Evolutionary conservation across 2,888 invertebrate species (phyloP), one percentile per base, ranked within the genome.

Genomic region (Stenchaetothrips biformis): DNA sequence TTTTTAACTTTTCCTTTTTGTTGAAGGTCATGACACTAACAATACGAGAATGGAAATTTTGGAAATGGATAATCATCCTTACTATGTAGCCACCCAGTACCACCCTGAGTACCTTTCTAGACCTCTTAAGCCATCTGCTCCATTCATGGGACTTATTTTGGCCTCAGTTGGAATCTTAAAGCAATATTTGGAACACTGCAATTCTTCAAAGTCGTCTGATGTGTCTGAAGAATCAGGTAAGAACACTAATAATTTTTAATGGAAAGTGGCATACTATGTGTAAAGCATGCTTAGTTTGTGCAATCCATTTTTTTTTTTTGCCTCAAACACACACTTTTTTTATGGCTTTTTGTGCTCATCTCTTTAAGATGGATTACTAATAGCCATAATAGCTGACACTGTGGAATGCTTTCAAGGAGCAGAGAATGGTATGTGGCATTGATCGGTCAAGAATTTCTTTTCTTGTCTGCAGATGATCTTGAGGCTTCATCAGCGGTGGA

Each of bases 41-140:
- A 91, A 92, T 81, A 90, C 92, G 81, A 90, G 99, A 48, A 99
- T 99, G 98, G 99, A 99, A 88, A 94, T 99, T 53, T 88, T 99
- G 21, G 91, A 92, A 80, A 88, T 98, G 21, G 91, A 92, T 80
- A 90, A 89, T 80, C 99, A 99, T 88, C 95, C 94, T 0, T 99
- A 94, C 87, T 99, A 94, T 86, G 94, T 98, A 7, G 95, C 95
- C 0, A 97, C 97, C 1, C 99, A 99, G 88, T 99, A 94, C 88
- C 99, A 99, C 88, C 99, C 99, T 0, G 99, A 99, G 87, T 99
- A 99, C 86, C 89, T 97, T 82, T 96, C 97, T 0, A 90, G 98
- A 2, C 98, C 98, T 0, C 87, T 97, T 83, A 92, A 92, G 80
- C 97, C 98, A 0, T 98, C 98, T 37, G 96, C 99, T 4, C 97